Base-by-base conservation (phyloP, 64 coral and sea anemone species). In the Exaiptasia diaphana region DNA sequence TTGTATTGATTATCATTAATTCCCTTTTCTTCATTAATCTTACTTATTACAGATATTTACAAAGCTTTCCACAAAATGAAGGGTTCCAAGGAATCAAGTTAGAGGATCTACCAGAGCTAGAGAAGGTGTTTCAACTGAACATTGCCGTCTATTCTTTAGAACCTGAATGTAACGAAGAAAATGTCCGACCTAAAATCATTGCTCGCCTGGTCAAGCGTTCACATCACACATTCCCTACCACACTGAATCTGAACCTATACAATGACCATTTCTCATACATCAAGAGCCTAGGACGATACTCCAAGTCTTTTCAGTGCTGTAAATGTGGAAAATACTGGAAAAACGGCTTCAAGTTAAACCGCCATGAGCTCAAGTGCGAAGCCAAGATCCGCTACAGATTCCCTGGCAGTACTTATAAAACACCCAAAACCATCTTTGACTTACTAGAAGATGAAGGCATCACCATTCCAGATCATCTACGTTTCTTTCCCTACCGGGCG, bases 311-410 rank as follows among this genome's bases (percentile, higher is more conserved):
- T 33, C 33, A 37, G 4, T 91, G 75, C 64, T 79, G 45, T 10
- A n/a, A 74, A 0, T 91, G 81, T 64, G 89, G 48, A 7, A 85
- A 85, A 10, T 73, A 69, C 15, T 91, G 88, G 88, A 91, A 91
- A 7, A 24, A 44, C 15, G 88, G 7, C 0, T 3, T 10, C 27
- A 62, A 42, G 2, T 80, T 80, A 31, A 33, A 25, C 4, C 53
- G 70, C 20, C 70, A 76, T 18, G 68, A 86, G 5, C 37, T n/a
- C 25, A 75, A 50, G 0, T 86, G 56, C 8, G 15, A 76, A 42
- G 53, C 34, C 2, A 80, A 80, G 20, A 56, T 64, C 17, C 34
- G 38, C n/a, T 38, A 24, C 41, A 64, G 20, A 20, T 63, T 86
- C 53, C 21, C 40, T 14, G 40, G 38, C 8, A 25, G 67, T 58